Conservation (phyloP, 2,797 vertebrate genomes). For the Lophius americanus region DNA sequence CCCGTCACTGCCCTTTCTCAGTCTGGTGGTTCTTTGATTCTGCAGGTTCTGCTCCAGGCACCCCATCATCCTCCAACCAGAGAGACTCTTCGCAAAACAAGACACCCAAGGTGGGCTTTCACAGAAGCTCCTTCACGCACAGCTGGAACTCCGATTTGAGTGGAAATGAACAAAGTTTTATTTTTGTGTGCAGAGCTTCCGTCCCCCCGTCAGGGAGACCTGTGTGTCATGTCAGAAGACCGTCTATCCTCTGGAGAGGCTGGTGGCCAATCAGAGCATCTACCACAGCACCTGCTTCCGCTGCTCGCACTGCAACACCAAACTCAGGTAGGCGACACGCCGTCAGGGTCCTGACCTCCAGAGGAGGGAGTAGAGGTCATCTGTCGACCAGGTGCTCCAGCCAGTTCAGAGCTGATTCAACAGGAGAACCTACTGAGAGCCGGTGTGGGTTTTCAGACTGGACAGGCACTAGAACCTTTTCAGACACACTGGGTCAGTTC, state of each 20-base stretch:
- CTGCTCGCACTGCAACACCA: conserved; percentile 93
- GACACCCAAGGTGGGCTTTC: conserved; percentile 80
- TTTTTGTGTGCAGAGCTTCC: conserved; percentile 83
- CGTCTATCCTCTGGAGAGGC: conserved; percentile 94
- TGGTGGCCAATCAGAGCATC: conserved; percentile 93
- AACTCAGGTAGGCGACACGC: conserved; percentile 87
- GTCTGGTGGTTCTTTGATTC: neutral
- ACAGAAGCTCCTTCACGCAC: no score
- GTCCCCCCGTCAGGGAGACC: conserved; percentile 85
- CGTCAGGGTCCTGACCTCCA: neutral
- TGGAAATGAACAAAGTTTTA: neutral
- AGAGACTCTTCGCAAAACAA: conserved; percentile 82
- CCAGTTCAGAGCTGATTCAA: no score
- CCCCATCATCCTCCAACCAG: conserved; percentile 68
- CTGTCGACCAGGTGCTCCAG: no score
- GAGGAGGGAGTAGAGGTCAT: no score
- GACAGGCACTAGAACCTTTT: no score
- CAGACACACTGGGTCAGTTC: no score
- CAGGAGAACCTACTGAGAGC: no score
- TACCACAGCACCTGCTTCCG: conserved; percentile 96
- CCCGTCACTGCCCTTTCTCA: neutral
- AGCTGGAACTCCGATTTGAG: no score
- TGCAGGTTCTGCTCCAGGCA: conserved; percentile 67
- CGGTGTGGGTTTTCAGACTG: no score
- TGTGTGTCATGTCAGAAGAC: conserved; percentile 94